A percentile compares a stretch with the other conserved stretches of the same genome.
phyloP scores from a whole-genome alignment of 2,888 invertebrate genomes.

The Mesodorylaimus sp. region DNA sequence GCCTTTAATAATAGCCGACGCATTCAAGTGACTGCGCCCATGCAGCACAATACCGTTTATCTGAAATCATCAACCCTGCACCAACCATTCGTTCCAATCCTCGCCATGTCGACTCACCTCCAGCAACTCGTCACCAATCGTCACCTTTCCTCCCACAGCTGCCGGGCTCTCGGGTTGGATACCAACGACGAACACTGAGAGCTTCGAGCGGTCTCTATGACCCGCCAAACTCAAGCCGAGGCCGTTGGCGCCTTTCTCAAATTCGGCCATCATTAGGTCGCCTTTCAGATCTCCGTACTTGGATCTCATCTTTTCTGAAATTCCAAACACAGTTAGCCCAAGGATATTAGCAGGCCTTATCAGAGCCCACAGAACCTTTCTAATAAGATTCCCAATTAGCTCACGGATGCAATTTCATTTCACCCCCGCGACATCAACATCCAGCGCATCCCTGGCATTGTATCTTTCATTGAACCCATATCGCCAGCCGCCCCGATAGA shows the following conservation, averaged over 20 bases:
- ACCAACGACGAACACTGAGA: conserved; percentile 93
- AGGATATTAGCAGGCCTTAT: conserved; percentile 7
- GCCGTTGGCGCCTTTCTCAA: conserved; percentile 54
- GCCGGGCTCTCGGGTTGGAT: conserved; percentile 70
- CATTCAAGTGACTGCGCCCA: conserved; percentile 85
- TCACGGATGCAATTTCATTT: neutral
- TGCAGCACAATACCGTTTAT: conserved; percentile 81
- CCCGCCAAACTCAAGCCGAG: conserved; percentile 82
- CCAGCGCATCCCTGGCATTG: no score
- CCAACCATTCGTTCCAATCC: no score
- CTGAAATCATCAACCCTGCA: no score
- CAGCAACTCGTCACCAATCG: conserved; percentile 79
- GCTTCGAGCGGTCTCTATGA: conserved; percentile 72
- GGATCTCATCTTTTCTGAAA: conserved; percentile 70
- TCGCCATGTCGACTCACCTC: conserved; percentile 44
- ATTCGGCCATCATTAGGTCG: conserved; percentile 46
- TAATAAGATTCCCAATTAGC: neutral
- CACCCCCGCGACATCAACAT: no score
- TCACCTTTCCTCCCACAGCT: conserved; percentile 44
- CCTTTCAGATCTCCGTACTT: conserved; percentile 62
- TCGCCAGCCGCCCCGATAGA: no score
- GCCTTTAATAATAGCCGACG: conserved; percentile 82
- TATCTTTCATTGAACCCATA: no score
- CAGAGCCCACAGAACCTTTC: no score
- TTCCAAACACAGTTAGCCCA: conserved; percentile 8